Base-by-base conservation (phyloP, 2,888 invertebrate species). In the Augochlorella aurata region DNA sequence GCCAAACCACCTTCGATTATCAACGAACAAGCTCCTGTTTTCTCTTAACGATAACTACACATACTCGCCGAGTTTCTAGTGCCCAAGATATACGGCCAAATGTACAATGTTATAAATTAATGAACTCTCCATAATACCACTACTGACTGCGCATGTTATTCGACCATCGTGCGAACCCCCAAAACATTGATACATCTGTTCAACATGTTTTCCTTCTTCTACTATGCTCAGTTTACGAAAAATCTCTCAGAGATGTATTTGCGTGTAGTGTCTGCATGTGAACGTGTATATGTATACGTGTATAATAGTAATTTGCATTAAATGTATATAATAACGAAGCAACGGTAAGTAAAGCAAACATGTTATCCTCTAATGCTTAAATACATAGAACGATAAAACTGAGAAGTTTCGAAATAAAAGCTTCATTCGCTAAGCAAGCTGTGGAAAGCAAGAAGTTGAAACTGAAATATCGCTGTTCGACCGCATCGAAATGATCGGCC, bases 261-360 rank as follows among this genome's bases (percentile, higher is more conserved):
- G 79, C n/a, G 21, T 76, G 67, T 29, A 16, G 61, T 38, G 49
- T 66, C 18, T 52, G 63, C 58, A 18, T 45, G 47, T 49, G 2
- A 47, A 16, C 24, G 29, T 63, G 18, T 77, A 79, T 63, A 78
- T 52, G 18, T 47, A 52, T 24, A 68, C 29, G 47, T 74, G 47
- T 69, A 69, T 63, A 69, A 47, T 49, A 71, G 44, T 71, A 58
- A 49, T 58, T 58, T 16, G 24, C 58, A 18, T 72, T 63, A 63
- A 63, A 38, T 63, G 38, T 29, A 68, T 65, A 65, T 65, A 71
- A 65, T 65, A 71, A 38, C 67, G 45, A 87, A 88, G 87, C 87
- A 74, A 73, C 78, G 47, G 71, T 87, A 61, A 86, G 70, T 86
- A 80, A 85, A 87, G 88, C 86, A 74, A 63, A 80, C 63, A 54